phyloP scores from a whole-genome alignment of 2,113 vertebrate species.

The Psammodynastes pulverulentus region DNA sequence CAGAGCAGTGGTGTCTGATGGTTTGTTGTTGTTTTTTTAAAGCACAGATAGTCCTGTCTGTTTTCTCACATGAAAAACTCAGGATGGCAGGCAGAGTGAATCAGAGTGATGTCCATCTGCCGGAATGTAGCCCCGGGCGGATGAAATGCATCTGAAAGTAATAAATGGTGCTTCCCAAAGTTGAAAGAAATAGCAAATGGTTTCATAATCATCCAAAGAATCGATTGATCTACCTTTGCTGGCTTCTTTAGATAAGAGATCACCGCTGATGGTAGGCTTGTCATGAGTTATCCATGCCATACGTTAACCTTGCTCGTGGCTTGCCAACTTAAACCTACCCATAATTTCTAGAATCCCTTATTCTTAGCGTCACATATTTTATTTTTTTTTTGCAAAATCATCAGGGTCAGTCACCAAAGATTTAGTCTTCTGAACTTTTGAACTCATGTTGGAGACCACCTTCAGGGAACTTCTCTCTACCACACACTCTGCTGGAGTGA shows the following conservation, averaged over 20 bases:
- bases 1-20: background rate
- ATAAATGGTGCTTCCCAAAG: background rate
- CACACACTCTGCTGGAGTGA: background rate
- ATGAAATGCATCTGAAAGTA: slow-evolving; percentile 8
- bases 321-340: background rate
- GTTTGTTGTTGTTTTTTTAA: too few species aligned
- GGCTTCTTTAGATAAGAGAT: background rate
- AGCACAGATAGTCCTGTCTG: slow-evolving; percentile 7
- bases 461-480: background rate
- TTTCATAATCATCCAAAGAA: background rate
- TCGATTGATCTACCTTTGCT: background rate
- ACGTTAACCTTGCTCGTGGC: background rate
- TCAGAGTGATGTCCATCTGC: slow-evolving; percentile 8
- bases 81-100: background rate
- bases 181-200: background rate
- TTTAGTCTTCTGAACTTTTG: background rate
- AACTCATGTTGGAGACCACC: background rate
- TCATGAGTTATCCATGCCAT: background rate
- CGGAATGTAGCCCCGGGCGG: background rate
- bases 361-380: background rate
- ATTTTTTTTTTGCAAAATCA: background rate
- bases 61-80: slow-evolving; percentile 28
- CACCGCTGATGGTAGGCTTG: background rate
- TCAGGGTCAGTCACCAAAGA: background rate
- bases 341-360: background rate